Evolutionary conservation across 92 coral and sea anemone species (phyloP).

Genomic region (Porites lobata): DNA sequence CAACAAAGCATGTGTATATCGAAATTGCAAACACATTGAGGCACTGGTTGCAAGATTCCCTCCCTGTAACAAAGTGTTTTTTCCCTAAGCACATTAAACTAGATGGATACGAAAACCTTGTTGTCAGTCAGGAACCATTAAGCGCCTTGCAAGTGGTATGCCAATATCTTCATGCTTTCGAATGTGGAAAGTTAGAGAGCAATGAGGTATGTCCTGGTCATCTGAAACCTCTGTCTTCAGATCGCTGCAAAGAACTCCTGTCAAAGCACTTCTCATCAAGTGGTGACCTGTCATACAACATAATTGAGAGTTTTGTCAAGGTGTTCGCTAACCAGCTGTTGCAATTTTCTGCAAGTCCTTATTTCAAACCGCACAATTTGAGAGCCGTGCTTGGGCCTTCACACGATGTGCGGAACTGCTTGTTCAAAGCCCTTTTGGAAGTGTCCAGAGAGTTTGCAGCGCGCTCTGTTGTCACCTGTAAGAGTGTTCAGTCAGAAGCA

Average conservation of each 20-base stretch:
- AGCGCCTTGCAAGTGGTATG: conserved; percentile 97
- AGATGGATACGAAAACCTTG: conserved; percentile 71
- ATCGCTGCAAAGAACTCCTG: conserved; percentile 73
- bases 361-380: conserved; percentile 77
- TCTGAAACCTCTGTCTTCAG: no score
- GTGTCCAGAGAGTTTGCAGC: conserved; percentile 95
- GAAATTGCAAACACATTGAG: conserved; percentile 95
- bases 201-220: conserved; percentile 62
- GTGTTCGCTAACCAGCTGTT: conserved; percentile 96
- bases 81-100: conserved; percentile 65
- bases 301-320: conserved; percentile 79
- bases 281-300: conserved; percentile 82
- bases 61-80: conserved; percentile 89
- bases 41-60: conserved; percentile 88
- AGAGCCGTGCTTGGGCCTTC: conserved; percentile 75
- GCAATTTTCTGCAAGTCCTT: conserved; percentile 90
- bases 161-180: conserved; percentile 84
- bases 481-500: conserved; percentile 80
- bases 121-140: conserved; percentile 80
- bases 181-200: conserved; percentile 77
- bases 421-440: conserved; percentile 89
- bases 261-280: conserved; percentile 77
- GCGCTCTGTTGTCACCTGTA: conserved; percentile 87
- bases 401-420: conserved; percentile 84
- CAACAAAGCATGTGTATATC: conserved; percentile 77